Evolutionary conservation across 1,140 invertebrate species (phyloP).

Genomic region (Panagrolaimus sp.): DNA sequence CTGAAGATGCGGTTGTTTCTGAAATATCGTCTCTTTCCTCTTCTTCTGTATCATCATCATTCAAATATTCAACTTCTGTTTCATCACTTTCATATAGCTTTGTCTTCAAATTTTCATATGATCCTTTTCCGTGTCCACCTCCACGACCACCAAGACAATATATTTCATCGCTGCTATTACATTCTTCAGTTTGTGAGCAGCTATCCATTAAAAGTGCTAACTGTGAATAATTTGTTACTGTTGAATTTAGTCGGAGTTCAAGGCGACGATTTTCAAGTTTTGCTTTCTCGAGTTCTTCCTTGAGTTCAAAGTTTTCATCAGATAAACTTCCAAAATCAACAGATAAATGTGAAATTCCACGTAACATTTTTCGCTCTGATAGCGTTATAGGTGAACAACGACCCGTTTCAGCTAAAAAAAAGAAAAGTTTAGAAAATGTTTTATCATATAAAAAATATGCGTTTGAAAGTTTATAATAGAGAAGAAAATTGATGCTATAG

Average conservation of each 20-base stretch:
- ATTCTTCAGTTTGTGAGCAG: slow-evolving; percentile 19
- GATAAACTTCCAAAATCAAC: slow-evolving; percentile 45
- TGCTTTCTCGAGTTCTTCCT: slow-evolving; percentile 29
- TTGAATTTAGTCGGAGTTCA: slow-evolving; percentile 13
- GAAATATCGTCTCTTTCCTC: neutral
- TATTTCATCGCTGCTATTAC: slow-evolving; percentile 9
- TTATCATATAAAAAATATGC: neutral
- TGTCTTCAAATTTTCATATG: neutral
- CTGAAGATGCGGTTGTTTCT: slow-evolving; percentile 10
- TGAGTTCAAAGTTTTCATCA: slow-evolving; percentile 48
- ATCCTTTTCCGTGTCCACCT: too few relatives aligned
- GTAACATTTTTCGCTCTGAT: slow-evolving; percentile 34
- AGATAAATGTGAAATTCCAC: slow-evolving; percentile 48
- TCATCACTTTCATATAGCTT: neutral
- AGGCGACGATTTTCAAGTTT: slow-evolving; percentile 34
- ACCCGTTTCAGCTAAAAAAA: neutral
- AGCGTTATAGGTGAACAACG: slow-evolving; percentile 18
- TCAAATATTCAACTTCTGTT: neutral
- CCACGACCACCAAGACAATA: slow-evolving; percentile 16
- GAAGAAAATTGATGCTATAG: too few relatives aligned
- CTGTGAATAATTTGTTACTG: slow-evolving; percentile 17
- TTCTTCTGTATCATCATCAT: neutral
- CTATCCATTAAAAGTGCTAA: slow-evolving; percentile 20
- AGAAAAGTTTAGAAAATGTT: slow-evolving; percentile 4
- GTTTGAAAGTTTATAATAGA: too few relatives aligned